These are phyloP conservation scores for Eulemur macaco DNA, from an alignment of 2,113 vertebrate species.

Conservation along the genomic window DNA sequence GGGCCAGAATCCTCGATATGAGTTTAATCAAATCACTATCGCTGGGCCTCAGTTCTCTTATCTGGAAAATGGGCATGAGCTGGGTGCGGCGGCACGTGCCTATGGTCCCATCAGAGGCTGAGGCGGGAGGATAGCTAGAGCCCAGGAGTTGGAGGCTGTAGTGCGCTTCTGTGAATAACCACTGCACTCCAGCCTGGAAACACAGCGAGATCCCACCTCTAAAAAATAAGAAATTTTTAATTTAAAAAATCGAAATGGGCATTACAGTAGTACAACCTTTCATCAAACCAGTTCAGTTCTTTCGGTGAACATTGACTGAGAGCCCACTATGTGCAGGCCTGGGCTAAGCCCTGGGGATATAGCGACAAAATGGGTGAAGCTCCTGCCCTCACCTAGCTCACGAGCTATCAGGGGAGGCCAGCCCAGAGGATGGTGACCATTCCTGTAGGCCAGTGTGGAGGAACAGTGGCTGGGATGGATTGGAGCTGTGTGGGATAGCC, in stretches of 20 bases:
- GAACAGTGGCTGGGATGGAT: not conserved
- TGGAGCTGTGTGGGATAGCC: rapidly evolving
- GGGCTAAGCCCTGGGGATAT: not conserved
- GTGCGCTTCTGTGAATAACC: too few species aligned
- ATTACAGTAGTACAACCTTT: not conserved
- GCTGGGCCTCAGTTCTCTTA: not conserved
- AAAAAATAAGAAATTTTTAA: too few species aligned
- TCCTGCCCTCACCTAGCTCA: not conserved
- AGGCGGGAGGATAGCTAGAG: too few species aligned
- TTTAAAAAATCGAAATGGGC: not conserved
- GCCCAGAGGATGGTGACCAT: not conserved
- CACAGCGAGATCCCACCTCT: too few species aligned
- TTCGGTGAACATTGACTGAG: not conserved
- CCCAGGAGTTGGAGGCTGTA: too few species aligned
- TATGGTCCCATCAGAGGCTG: too few species aligned
- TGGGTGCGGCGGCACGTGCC: too few species aligned
- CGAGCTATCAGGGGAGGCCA: not conserved
- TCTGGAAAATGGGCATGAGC: not conserved
- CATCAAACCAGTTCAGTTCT: not conserved
- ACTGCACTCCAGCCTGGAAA: too few species aligned
- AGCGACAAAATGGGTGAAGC: not conserved
- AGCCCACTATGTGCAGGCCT: not conserved
- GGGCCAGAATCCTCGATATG: not conserved
- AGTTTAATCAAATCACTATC: not conserved
- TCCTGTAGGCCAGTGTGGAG: not conserved